Evolutionary conservation across 2,113 vertebrate genomes (phyloP).

Genomic region (Lethenteron reissneri): DNA sequence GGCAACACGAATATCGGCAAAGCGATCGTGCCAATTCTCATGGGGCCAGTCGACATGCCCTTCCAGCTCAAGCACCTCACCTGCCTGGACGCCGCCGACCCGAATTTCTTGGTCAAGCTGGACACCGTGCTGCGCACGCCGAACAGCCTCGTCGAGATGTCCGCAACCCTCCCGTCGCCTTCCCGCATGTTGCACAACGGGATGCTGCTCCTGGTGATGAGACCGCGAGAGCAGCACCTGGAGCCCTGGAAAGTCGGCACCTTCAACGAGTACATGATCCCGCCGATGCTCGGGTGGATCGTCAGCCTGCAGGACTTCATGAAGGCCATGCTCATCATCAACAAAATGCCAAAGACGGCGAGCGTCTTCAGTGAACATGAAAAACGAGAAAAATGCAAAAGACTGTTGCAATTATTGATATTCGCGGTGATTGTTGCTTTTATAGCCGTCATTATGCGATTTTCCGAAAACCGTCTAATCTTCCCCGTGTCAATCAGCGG

Average conservation of each 20-base stretch:
- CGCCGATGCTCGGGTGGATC: slow-evolving; percentile 18
- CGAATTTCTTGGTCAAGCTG: slow-evolving; percentile 16
- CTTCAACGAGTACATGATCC: slow-evolving; percentile 20
- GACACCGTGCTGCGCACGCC: slow-evolving; percentile 17
- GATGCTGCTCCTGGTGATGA: slow-evolving; percentile 17
- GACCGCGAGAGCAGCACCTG: slow-evolving; percentile 16
- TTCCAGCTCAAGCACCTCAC: slow-evolving; percentile 25
- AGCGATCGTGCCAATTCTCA: slow-evolving; percentile 19
- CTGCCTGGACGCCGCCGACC: slow-evolving; percentile 18
- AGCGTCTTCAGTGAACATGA: slow-evolving; percentile 11
- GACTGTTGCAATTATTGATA: background rate
- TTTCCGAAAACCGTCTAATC: no score
- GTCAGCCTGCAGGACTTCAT: slow-evolving; percentile 16
- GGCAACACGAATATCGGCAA: slow-evolving; percentile 21
- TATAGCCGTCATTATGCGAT: no score
- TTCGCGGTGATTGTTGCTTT: no score
- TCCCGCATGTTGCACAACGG: slow-evolving; percentile 18
- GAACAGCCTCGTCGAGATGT: slow-evolving; percentile 11
- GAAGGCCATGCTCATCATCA: slow-evolving; percentile 17
- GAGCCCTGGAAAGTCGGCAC: slow-evolving; percentile 14
- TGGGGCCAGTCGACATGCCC: slow-evolving; percentile 16
- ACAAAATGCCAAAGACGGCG: slow-evolving; percentile 12
- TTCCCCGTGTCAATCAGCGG: slow-evolving; percentile 8
- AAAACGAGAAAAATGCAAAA: background rate
- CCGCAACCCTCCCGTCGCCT: slow-evolving; percentile 17